A percentile compares a stretch with the other conserved stretches of the same genome.
Evolutionary conservation across 2,113 vertebrate genomes (phyloP).

Genomic region (Cisticola juncidis): DNA sequence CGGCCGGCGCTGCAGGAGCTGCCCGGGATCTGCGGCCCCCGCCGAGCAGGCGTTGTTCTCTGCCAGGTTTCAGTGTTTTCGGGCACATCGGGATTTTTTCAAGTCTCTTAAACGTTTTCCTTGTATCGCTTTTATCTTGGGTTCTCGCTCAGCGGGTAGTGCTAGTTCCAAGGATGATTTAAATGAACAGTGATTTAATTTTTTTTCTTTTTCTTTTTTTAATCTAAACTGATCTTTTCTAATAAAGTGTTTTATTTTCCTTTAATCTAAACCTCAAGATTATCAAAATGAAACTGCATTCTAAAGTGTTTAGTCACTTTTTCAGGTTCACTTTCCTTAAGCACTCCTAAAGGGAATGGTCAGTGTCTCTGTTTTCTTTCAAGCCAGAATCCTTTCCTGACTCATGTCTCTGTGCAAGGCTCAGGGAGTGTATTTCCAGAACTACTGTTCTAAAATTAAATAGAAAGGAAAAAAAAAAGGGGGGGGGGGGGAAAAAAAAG

Average conservation of each 20-base stretch:
- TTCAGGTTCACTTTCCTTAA: neutral
- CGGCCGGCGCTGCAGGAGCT: neutral
- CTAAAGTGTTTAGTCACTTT: neutral
- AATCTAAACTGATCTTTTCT: neutral
- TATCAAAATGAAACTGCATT: neutral
- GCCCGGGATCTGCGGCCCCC: neutral
- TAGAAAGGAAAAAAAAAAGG: neutral
- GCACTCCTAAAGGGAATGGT: neutral
- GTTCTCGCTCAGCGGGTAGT: neutral
- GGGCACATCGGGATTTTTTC: neutral
- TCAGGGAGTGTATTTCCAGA: neutral
- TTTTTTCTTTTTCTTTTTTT: neutral
- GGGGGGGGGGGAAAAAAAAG: too few species aligned
- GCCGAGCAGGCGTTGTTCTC: neutral
- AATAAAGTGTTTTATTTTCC: neutral
- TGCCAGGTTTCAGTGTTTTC: neutral
- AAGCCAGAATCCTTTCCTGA: neutral
- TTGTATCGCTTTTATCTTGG: neutral
- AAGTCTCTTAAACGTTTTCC: neutral
- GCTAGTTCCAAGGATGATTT: neutral
- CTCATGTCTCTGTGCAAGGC: neutral
- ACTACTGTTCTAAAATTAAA: constrained; percentile 31
- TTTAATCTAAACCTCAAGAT: neutral
- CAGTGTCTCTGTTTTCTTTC: constrained; percentile 7
- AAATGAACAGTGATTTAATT: neutral